A percentile compares a stretch with the other conserved stretches of the same genome.
Evolutionary conservation across 2,113 vertebrate species (phyloP).

Genomic region (Apistogramma diplotaenia): DNA sequence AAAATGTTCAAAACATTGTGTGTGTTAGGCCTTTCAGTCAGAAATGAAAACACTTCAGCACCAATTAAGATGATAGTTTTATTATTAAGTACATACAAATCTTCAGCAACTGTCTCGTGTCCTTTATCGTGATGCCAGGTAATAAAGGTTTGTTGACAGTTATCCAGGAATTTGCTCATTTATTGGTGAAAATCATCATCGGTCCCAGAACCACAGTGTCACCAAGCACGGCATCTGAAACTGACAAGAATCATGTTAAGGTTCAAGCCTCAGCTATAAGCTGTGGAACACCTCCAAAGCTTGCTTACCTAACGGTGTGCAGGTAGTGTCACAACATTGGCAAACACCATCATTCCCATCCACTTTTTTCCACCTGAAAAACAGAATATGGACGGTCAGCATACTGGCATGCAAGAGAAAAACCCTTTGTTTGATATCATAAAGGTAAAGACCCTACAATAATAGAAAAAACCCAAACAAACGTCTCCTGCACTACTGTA

Average conservation of each 20-base stretch:
- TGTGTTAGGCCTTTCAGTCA: no score
- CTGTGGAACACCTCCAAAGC: neutral
- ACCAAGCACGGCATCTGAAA: constrained; percentile 21
- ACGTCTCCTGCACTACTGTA: no score
- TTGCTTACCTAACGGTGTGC: neutral
- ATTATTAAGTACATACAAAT: no score
- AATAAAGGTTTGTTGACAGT: neutral
- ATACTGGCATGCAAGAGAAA: no score
- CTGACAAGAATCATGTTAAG: neutral
- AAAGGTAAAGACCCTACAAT: no score
- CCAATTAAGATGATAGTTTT: no score
- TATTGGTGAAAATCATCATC: constrained; percentile 11
- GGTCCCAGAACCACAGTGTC: constrained; percentile 23
- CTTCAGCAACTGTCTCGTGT: no score
- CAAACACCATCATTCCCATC: constrained; percentile 29
- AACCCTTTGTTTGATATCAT: no score
- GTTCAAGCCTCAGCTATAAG: neutral
- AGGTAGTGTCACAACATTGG: constrained; percentile 33
- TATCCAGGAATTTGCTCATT: neutral
- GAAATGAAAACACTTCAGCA: no score
- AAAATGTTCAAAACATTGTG: no score
- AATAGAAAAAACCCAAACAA: no score
- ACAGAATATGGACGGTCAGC: neutral
- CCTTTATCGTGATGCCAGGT: neutral
- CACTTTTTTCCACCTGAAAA: constrained; percentile 39